Base-by-base conservation (phyloP, 2,113 vertebrate species). In the Neoarius graeffei region DNA sequence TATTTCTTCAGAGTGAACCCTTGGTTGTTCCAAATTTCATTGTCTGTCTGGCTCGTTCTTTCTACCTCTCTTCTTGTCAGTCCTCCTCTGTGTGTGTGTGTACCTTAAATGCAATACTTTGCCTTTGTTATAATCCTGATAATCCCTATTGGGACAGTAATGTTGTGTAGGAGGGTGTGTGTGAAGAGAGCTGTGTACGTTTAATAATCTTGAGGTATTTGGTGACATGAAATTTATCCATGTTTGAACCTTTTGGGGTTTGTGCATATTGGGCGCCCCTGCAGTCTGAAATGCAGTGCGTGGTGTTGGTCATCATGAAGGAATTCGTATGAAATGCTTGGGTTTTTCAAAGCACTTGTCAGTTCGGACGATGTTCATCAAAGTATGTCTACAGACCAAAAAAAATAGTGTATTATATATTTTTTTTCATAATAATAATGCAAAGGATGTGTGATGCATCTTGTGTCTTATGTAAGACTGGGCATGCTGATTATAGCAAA, bases 311-410 rank as follows among this genome's bases (percentile, higher is more conserved):
- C 42, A 81, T 67, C 67, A 52, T 81, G 62, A 89, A 81, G 83
- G 64, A 66, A 67, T 50, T 85, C 60, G 7, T 73, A 85, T 71
- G 50, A 89, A 85, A 84, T 84, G 71, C 80, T 88, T 56, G 59
- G 86, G 56, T 82, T 85, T 86, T 81, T 64, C 89, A 87, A 90
- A 92, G 87, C 88, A 86, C 90, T 82, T 56, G 13, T 66, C 52
- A 7, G 73, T 88, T 62, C 84, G 48, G 71, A 87, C 79, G 59
- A 88, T n/a, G 59, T 25, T 86, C 69, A 60, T 86, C 64, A 60
- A 66, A 67, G 89, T 66, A 77, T 48, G 79, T 57, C 88, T 85
- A 83, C 59, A 84, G 77, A 82, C 74, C 73, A 60, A 81, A 88
- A 74, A 83, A 79, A 76, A 67, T 20, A 80, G 83, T 57, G 23